Percentiles rank a stretch among this genome's conserved stretches.
Evolutionary conservation across 2,113 vertebrate genomes (phyloP).

Genomic region (Rhinopomastus cyanomelas): DNA sequence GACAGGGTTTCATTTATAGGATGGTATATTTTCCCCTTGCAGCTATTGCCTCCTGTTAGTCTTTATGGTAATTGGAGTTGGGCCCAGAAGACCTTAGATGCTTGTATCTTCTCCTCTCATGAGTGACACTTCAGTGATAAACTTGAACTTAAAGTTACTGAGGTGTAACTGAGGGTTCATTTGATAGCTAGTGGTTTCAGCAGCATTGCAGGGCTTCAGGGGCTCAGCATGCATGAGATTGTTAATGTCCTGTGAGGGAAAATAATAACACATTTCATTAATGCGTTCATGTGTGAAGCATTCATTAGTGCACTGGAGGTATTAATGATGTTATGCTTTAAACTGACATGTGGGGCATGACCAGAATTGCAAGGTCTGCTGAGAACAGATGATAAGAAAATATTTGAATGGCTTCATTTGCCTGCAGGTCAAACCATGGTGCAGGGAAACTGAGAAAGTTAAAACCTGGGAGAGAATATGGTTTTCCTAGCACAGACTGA

Average conservation of each 20-base stretch:
- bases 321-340: conserved; percentile 84
- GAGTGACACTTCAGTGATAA: conserved; percentile 82
- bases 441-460: conserved; percentile 45
- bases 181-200: conserved; percentile 82
- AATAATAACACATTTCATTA: conserved; percentile 87
- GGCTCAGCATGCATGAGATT: conserved; percentile 75
- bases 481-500: conserved; percentile 19
- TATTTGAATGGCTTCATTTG: conserved; percentile 84
- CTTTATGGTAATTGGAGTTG: conserved; percentile 80
- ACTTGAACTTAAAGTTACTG: conserved; percentile 85
- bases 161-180: conserved; percentile 82
- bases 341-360: conserved; percentile 82
- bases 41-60: conserved; percentile 71
- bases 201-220: conserved; percentile 71
- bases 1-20: conserved; percentile 71
- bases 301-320: conserved; percentile 81
- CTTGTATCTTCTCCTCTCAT: conserved; percentile 79
- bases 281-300: conserved; percentile 82
- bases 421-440: conserved; percentile 73
- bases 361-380: conserved; percentile 82
- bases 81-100: conserved; percentile 73
- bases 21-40: conserved; percentile 22
- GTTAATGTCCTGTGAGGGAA: conserved; percentile 84
- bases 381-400: conserved; percentile 83
- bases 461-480: conserved; percentile 64